These are phyloP conservation scores for Pandemis cinnamomeana DNA, from an alignment of 2,888 invertebrate genomes.

Conservation along the genomic window DNA sequence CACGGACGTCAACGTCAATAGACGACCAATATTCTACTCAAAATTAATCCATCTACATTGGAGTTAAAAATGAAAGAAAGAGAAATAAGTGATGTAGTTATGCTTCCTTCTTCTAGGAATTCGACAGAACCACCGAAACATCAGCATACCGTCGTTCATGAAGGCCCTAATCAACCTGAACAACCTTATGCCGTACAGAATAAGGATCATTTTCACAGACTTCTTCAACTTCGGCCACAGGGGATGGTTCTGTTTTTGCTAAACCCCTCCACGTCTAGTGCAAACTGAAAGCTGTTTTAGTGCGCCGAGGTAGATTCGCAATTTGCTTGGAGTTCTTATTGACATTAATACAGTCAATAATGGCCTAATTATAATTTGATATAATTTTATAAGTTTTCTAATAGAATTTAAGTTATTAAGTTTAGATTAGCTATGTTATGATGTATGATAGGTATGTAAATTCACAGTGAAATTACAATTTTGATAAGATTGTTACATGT, in stretches of 20 bases:
- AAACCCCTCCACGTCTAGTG: conserved; percentile 43
- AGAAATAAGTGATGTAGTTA: background rate
- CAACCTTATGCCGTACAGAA: conserved; percentile 74
- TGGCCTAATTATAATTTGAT: background rate
- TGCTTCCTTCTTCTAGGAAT: conserved; percentile 63
- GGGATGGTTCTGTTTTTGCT: conserved; percentile 81
- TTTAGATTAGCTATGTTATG: conserved; percentile 15
- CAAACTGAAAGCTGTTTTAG: background rate
- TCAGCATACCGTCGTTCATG: conserved; percentile 76
- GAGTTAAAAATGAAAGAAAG: too few relatives aligned
- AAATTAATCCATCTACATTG: too few relatives aligned
- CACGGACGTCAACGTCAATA: too few relatives aligned
- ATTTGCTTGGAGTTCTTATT: background rate
- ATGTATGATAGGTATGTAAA: conserved; percentile 15
- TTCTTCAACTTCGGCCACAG: conserved; percentile 77
- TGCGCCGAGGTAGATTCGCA: background rate
- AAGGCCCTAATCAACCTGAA: conserved; percentile 66
- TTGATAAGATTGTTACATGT: conserved; percentile 16
- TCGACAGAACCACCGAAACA: conserved; percentile 69
- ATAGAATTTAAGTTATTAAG: conserved; percentile 33
- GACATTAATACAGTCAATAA: background rate
- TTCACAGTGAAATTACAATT: conserved; percentile 31
- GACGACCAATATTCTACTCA: too few relatives aligned
- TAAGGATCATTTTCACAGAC: conserved; percentile 75
- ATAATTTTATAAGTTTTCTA: conserved; percentile 28